These are phyloP conservation scores for Drosophila nigromelanica DNA, from an alignment of 1,140 invertebrate species.

Conservation along the genomic window DNA sequence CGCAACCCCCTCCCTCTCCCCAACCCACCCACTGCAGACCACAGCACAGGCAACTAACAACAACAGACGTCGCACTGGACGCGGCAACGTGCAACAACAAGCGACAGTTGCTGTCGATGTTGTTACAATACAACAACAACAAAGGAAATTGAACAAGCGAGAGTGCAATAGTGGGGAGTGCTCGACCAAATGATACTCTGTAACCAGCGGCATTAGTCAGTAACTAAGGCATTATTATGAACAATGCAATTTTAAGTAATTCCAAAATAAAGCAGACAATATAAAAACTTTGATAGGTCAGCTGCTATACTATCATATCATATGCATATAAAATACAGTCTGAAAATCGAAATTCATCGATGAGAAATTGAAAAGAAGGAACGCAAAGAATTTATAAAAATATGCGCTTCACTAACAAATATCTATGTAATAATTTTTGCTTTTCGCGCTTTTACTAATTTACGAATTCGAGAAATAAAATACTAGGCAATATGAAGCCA, in stretches of 20 bases:
- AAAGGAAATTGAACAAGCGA: constrained; percentile 7
- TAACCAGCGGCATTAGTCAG: background rate
- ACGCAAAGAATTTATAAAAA: no score
- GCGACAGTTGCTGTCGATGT: constrained; percentile 66
- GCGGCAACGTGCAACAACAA: constrained; percentile 68
- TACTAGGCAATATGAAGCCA: no score
- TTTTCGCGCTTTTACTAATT: no score
- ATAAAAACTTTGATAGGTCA: no score
- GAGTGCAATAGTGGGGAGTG: background rate
- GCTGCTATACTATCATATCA: no score
- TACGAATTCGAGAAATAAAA: no score
- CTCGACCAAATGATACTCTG: background rate
- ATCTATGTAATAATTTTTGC: no score
- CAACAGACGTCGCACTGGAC: constrained; percentile 32
- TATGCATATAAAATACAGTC: background rate
- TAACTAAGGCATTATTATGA: no score
- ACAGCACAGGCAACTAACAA: constrained; percentile 30
- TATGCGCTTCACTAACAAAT: no score
- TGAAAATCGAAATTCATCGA: constrained; percentile 1
- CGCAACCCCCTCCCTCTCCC: background rate
- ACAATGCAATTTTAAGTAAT: no score
- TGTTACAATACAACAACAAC: constrained; percentile 55
- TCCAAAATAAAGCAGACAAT: no score
- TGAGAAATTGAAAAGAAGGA: no score
- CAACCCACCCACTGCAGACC: background rate